phyloP scores from a whole-genome alignment of 1,140 invertebrate genomes.

The Maniola jurtina region DNA sequence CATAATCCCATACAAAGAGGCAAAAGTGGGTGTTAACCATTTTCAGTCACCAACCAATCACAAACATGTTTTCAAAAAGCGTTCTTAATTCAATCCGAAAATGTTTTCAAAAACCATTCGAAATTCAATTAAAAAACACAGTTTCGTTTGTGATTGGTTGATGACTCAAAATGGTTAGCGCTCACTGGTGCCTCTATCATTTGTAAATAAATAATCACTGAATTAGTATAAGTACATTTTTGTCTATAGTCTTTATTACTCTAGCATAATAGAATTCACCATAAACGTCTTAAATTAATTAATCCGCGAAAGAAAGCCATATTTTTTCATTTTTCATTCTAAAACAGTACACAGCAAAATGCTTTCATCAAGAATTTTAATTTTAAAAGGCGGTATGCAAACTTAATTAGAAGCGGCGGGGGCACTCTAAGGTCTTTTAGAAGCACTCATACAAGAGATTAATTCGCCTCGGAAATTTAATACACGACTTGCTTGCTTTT shows the following conservation, averaged over 20 bases:
- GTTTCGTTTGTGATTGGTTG: no score
- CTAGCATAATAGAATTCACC: background rate
- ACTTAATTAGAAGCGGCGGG: conserved; percentile 31
- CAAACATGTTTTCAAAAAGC: no score
- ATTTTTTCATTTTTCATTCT: conserved; percentile 29
- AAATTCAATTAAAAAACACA: no score
- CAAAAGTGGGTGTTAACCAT: no score
- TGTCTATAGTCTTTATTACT: background rate
- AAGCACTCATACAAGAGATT: conserved; percentile 23
- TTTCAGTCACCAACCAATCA: no score
- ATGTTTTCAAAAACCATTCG: no score
- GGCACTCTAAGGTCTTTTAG: conserved; percentile 27
- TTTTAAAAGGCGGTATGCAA: conserved; percentile 34
- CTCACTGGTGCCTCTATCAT: no score
- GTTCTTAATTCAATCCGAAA: no score
- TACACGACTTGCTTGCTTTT: conserved; percentile 18
- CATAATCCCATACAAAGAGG: no score
- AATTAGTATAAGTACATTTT: no score
- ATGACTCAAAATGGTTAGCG: no score
- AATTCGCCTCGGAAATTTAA: conserved; percentile 30
- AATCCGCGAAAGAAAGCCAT: conserved; percentile 14
- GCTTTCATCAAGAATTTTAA: conserved; percentile 33
- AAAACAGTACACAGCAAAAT: conserved; percentile 26
- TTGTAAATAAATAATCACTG: no score
- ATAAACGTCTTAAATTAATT: conserved; percentile 18